These are phyloP conservation scores for Gobionotothen gibberifrons DNA, from an alignment of 2,797 vertebrate species.

Conservation along the genomic window DNA sequence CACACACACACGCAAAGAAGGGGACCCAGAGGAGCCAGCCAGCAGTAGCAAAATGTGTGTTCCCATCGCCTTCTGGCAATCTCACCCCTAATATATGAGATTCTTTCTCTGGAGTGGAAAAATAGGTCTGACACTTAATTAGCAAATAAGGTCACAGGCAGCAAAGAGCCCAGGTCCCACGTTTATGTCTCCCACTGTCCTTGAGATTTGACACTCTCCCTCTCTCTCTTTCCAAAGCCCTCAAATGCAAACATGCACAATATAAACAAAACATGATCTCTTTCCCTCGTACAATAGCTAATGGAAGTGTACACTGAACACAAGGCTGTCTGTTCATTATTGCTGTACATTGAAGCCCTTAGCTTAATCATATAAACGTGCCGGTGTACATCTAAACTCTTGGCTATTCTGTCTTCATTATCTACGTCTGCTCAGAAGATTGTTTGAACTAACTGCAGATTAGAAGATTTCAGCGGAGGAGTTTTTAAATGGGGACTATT, in stretches of 20 bases:
- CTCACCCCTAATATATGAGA: slow-evolving; percentile 42
- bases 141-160: slow-evolving; percentile 75
- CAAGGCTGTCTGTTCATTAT: slow-evolving; percentile 18
- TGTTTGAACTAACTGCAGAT: slow-evolving; percentile 34
- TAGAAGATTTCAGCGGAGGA: slow-evolving; percentile 15
- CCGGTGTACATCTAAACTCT: slow-evolving; percentile 9
- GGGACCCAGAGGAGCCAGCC: slow-evolving; percentile 12
- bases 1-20: slow-evolving; percentile 25
- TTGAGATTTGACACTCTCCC: slow-evolving; percentile 31
- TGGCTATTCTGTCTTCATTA: slow-evolving; percentile 28
- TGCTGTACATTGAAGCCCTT: slow-evolving; percentile 11
- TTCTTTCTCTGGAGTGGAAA: slow-evolving; percentile 67
- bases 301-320: slow-evolving; percentile 1
- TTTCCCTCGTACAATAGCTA: neutral
- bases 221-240: neutral
- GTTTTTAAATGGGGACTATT: slow-evolving; percentile 30
- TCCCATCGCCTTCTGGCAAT: slow-evolving; percentile 57
- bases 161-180: slow-evolving; percentile 43
- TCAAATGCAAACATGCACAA: slow-evolving; percentile 19
- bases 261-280: slow-evolving; percentile 33
- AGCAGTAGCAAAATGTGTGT: slow-evolving; percentile 25
- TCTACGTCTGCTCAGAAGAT: slow-evolving; percentile 5
- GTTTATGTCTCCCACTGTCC: slow-evolving; percentile 52
- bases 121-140: slow-evolving; percentile 77
- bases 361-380: neutral